Evolutionary conservation across 92 coral and sea anemone genomes (phyloP).

Genomic region (Parazoanthus darwini): DNA sequence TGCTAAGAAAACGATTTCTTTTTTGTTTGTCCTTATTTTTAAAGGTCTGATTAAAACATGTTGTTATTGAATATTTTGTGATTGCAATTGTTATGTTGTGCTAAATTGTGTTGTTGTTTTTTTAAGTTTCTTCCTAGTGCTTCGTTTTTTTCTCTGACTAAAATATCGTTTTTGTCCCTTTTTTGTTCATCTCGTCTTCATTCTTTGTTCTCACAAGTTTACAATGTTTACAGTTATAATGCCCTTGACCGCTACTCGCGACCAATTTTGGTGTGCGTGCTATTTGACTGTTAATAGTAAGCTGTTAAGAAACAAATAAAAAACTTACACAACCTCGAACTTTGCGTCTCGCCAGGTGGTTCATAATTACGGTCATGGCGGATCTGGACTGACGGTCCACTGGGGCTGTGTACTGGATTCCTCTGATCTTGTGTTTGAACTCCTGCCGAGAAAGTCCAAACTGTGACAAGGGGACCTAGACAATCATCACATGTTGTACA

Average conservation of each 20-base stretch:
- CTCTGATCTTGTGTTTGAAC: constrained; percentile 64
- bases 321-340: too few relatives aligned
- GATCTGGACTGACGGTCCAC: constrained; percentile 73
- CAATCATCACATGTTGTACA: too few relatives aligned
- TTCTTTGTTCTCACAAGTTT: background rate
- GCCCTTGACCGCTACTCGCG: background rate
- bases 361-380: constrained; percentile 97
- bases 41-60: background rate
- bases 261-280: background rate
- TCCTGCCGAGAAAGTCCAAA: constrained; percentile 32
- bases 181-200: background rate
- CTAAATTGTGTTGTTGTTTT: background rate
- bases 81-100: background rate
- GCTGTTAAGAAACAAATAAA: background rate
- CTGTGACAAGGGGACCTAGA: too few relatives aligned
- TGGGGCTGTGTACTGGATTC: constrained; percentile 92
- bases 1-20: too few relatives aligned
- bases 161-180: background rate
- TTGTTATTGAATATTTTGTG: too few relatives aligned
- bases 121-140: background rate
- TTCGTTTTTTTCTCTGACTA: background rate
- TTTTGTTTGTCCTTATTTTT: too few relatives aligned
- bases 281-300: background rate
- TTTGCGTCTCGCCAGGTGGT: constrained; percentile 65
- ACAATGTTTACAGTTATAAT: background rate